A percentile compares a stretch with the other conserved stretches of the same genome.
phyloP scores from a whole-genome alignment of 2,888 invertebrate species.

The Orthosia gothica region DNA sequence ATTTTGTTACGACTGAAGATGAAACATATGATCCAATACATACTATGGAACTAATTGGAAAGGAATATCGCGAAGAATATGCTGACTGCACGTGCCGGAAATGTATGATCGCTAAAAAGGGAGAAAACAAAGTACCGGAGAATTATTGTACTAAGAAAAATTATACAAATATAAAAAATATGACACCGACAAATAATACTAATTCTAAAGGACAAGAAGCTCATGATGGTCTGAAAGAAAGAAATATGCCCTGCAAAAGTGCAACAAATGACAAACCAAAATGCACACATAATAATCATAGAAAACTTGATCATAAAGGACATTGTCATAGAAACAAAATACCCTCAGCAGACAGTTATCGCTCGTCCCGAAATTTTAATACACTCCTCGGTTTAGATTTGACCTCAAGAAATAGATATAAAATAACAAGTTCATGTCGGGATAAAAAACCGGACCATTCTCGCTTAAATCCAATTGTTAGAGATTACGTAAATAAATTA shows the following conservation, averaged over 20 bases:
- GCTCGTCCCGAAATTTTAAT: conserved; percentile 58
- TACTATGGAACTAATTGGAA: conserved; percentile 59
- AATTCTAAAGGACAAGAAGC: conserved; percentile 42
- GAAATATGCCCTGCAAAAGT: conserved; percentile 31
- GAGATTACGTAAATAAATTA: conserved; percentile 85
- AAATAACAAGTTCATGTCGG: conserved; percentile 33
- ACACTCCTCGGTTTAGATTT: conserved; percentile 36
- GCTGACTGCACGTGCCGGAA: conserved; percentile 73
- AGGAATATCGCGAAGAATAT: conserved; percentile 64
- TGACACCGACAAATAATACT: conserved; percentile 77
- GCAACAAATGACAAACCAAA: conserved; percentile 42
- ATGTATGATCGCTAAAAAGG: conserved; percentile 67
- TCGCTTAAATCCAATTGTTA: conserved; percentile 81
- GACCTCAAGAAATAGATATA: conserved; percentile 59
- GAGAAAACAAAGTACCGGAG: conserved; percentile 39
- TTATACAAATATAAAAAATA: conserved; percentile 46
- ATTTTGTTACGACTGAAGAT: conserved; percentile 69
- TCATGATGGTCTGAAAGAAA: conserved; percentile 44
- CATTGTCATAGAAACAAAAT: conserved; percentile 65
- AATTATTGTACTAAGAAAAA: conserved; percentile 53
- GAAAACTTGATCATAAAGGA: conserved; percentile 49
- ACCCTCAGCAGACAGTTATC: conserved; percentile 53
- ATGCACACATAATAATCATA: conserved; percentile 67
- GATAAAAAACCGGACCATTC: conserved; percentile 60
- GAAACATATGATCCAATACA: conserved; percentile 70